Evolutionary conservation across 64 coral and sea anemone species (phyloP).

Genomic region (Pocillopora verrucosa): DNA sequence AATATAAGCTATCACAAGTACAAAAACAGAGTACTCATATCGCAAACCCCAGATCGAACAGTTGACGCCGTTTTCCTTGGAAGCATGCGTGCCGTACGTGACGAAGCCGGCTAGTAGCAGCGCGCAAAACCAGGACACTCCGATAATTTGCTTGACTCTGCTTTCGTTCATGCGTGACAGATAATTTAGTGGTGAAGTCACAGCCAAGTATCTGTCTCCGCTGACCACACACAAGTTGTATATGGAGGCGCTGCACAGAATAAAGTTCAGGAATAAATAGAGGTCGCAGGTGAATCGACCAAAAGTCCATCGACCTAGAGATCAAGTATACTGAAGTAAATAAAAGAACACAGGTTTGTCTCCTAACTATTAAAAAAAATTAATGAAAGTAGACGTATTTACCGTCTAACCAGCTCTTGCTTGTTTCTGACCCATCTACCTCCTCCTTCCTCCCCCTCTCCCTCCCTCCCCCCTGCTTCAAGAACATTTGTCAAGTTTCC

Average conservation of each 20-base stretch:
- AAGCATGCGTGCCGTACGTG: constrained; percentile 7
- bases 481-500: too few relatives aligned
- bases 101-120: not conserved
- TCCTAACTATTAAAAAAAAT: too few relatives aligned
- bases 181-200: constrained; percentile 57
- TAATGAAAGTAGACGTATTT: too few relatives aligned
- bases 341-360: too few relatives aligned
- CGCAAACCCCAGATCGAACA: constrained; percentile 33
- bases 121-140: not conserved
- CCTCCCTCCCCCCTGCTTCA: too few relatives aligned
- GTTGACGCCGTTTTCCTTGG: not conserved
- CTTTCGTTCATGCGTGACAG: constrained; percentile 33
- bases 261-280: constrained; percentile 49
- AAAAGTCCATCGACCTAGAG: constrained; percentile 59
- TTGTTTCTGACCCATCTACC: too few relatives aligned
- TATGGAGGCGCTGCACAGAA: constrained; percentile 55
- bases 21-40: constrained; percentile 11
- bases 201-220: constrained; percentile 64
- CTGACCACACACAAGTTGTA: constrained; percentile 69
- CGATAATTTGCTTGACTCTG: constrained; percentile 45
- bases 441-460: too few relatives aligned
- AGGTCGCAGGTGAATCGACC: constrained; percentile 30
- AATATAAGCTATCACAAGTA: constrained; percentile 15
- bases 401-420: too few relatives aligned
- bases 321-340: not conserved